Evolutionary conservation across 2,797 vertebrate species (phyloP), one percentile per base, ranked within the genome.

Genomic region (Pelobates cultripes): DNA sequence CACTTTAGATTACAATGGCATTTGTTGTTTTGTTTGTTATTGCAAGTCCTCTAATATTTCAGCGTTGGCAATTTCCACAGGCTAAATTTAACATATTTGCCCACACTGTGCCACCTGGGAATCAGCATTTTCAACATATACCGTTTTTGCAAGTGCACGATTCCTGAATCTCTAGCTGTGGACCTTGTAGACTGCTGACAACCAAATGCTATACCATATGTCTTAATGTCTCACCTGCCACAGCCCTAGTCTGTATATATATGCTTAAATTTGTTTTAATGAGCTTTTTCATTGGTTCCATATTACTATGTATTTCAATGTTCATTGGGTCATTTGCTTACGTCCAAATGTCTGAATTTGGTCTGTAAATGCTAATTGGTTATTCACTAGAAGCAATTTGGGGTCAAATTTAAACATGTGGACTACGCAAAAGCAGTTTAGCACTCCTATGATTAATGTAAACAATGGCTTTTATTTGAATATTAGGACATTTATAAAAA

Each of bases 21-120:
- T 74, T 82, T 78, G 81, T 69, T 47, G 61, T 73, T 77, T 69
- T 42, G 14, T 82, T 78, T 74, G 81, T 78, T 83, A 74, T 83
- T 83, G 76, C 14, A 44, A 78, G 81, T 78, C 81, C 81, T 83
- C 81, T 78, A 83, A 78, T 83, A 77, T 44, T 83, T 70, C 81
- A 74, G 51, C 43, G 76, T 83, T 75, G 63, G 81, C 81, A 83
- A 10, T 83, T 83, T 82, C 41, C 44, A 67, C 28, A 8, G 43
- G 71, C 81, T 83, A 83, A 70, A 69, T 83, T 74, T 83, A 83
- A 83, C 81, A 78, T 83, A 75, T 78, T 53, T 78, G 43, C 76
- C 74, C 75, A 83, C 73, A 78, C 70, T 69, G 69, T 53, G 63
- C 76, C 81, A 78, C 81, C 81, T 83, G 81, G 81, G 81, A 83